Conservation (phyloP, 2,113 vertebrate genomes). For the Rafetus swinhoei region DNA sequence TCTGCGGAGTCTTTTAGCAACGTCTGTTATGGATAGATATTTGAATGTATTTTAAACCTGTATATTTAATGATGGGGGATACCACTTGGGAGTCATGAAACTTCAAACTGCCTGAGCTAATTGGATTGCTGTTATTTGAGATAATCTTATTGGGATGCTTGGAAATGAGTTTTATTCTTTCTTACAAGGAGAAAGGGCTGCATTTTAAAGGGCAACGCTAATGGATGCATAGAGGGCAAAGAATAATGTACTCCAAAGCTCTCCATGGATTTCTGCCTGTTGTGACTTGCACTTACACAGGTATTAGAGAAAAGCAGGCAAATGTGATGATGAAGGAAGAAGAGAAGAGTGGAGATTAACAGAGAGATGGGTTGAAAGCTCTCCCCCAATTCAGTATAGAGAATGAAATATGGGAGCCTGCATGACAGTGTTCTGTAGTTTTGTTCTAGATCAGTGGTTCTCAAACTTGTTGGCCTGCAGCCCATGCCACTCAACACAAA, state of each 20-base stretch:
- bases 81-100: slow-evolving; percentile 54
- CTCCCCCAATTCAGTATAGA: slow-evolving; percentile 24
- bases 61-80: slow-evolving; percentile 33
- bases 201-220: slow-evolving; percentile 66
- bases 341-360: slow-evolving; percentile 63
- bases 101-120: slow-evolving; percentile 68
- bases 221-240: slow-evolving; percentile 70
- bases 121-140: slow-evolving; percentile 73
- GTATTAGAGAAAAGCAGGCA: slow-evolving; percentile 51
- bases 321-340: slow-evolving; percentile 49
- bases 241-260: slow-evolving; percentile 59
- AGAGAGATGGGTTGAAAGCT: slow-evolving; percentile 67
- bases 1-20: neutral
- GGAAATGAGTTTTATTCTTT: slow-evolving; percentile 69
- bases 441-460: slow-evolving; percentile 65
- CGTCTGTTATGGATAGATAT: neutral
- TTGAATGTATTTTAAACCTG: slow-evolving; percentile 43
- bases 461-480: neutral
- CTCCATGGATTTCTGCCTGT: slow-evolving; percentile 39
- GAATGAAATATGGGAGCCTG: slow-evolving; percentile 52
- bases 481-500: too few species aligned
- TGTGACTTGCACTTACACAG: slow-evolving; percentile 56
- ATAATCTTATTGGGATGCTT: slow-evolving; percentile 72
- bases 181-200: slow-evolving; percentile 68
- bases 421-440: slow-evolving; percentile 62